A percentile compares a stretch with the other conserved stretches of the same genome.
These are phyloP conservation scores for Meloidogyne exigua DNA, from an alignment of 1,140 invertebrate species.

Conservation along the genomic window DNA sequence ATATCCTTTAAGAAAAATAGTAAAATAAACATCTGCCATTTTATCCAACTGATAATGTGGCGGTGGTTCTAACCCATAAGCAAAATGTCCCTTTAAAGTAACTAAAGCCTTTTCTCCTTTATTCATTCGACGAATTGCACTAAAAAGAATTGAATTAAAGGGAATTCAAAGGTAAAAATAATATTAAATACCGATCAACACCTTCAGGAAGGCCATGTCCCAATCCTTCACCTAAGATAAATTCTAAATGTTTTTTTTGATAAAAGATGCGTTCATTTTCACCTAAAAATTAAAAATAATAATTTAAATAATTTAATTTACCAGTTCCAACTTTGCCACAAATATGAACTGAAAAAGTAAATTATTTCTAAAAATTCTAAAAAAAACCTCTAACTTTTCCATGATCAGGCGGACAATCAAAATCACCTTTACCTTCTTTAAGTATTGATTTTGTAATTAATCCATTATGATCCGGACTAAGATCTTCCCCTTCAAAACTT, in stretches of 20 bases:
- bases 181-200: slow-evolving; percentile 70
- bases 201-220: slow-evolving; percentile 76
- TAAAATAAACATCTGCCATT: slow-evolving; percentile 76
- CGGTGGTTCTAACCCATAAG: slow-evolving; percentile 76
- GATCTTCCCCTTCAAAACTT: slow-evolving; percentile 63
- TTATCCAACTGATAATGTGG: slow-evolving; percentile 76
- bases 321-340: slow-evolving; percentile 68
- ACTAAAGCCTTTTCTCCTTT: slow-evolving; percentile 78
- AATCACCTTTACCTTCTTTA: slow-evolving; percentile 71
- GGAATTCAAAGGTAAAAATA: too few species aligned
- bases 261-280: slow-evolving; percentile 75
- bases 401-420: slow-evolving; percentile 75
- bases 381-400: slow-evolving; percentile 65
- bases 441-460: slow-evolving; percentile 77
- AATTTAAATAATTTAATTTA: neutral
- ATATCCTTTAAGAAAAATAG: slow-evolving; percentile 70
- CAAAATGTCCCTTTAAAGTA: slow-evolving; percentile 75
- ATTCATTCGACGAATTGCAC: slow-evolving; percentile 79
- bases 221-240: slow-evolving; percentile 80
- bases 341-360: slow-evolving; percentile 72
- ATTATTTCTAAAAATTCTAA: slow-evolving; percentile 6
- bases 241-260: slow-evolving; percentile 74
- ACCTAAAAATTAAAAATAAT: slow-evolving; percentile 71
- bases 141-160: neutral
- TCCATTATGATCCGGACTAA: slow-evolving; percentile 74